Percentiles rank a stretch among this genome's conserved stretches.
Evolutionary conservation across 2,797 vertebrate genomes (phyloP).

Genomic region (Cyclopterus lumpus): DNA sequence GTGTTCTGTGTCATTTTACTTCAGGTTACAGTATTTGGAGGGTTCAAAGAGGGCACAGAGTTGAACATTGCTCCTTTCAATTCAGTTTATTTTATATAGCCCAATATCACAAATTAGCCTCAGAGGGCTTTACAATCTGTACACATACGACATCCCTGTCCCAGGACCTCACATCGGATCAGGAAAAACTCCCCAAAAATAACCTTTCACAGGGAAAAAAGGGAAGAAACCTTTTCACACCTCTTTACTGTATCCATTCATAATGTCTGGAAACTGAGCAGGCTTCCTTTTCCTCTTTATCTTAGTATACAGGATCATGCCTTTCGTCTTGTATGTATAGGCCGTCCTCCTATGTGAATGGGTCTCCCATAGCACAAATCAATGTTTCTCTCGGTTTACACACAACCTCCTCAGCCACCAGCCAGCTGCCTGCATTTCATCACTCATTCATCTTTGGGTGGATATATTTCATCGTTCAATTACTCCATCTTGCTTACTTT

Average conservation of each 20-base stretch:
- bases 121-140: too few relatives aligned
- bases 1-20: slow-evolving; percentile 20
- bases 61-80: slow-evolving; percentile 2
- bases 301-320: slow-evolving; percentile 24
- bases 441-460: slow-evolving; percentile 51
- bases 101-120: too few relatives aligned
- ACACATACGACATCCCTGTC: too few relatives aligned
- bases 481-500: slow-evolving; percentile 44
- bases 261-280: slow-evolving; percentile 11
- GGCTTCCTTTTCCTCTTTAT: slow-evolving; percentile 35
- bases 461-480: slow-evolving; percentile 52
- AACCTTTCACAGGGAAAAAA: too few relatives aligned
- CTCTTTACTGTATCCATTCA: slow-evolving; percentile 30
- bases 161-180: too few relatives aligned
- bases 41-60: slow-evolving; percentile 5
- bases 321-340: slow-evolving; percentile 37
- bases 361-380: slow-evolving; percentile 35
- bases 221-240: too few relatives aligned
- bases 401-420: slow-evolving; percentile 19
- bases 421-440: slow-evolving; percentile 36
- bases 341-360: background rate
- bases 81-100: too few relatives aligned
- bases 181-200: too few relatives aligned
- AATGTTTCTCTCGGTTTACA: slow-evolving; percentile 22
- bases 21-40: slow-evolving; percentile 7